Base-by-base conservation (phyloP, 1,140 invertebrate genomes). In the Theocolax elegans region DNA sequence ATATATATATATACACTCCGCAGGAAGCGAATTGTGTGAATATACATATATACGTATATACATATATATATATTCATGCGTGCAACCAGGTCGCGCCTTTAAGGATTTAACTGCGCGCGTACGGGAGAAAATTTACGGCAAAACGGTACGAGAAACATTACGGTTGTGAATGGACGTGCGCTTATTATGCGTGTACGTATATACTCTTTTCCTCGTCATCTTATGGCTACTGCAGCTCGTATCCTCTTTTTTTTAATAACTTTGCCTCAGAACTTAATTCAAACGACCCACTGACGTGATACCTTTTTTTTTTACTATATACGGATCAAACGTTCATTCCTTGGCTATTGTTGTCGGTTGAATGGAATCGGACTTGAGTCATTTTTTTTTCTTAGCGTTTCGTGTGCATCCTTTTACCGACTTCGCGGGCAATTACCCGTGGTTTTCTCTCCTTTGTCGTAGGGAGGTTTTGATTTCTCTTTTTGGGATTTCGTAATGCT, bases 321-420 rank as follows among this genome's bases (percentile, higher is more conserved):
- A 29, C 51, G 25, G 2, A 8, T 54, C 17, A 44, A 3, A 44
- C 25, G 3, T 56, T 17, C 38, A 10, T 10, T 38, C n/a, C 53
- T 38, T 56, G 29, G 2, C 51, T 35, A 49, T 58, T 67, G 29
- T 67, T 67, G 53, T 67, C 44, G 17, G 27, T 40, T 66, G n/a
- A 56, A 66, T 56, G 21, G 64, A 56, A 56, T 66, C 51, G 49
- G 64, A 66, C 64, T 66, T 15, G 40, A 56, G 49, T 65, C 46
- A 42, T 19, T 60, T 29, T 46, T 44, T 46, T 19, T 10, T 60
- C 15, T 38, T 60, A 2, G 38, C 44, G 29, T 62, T 48, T 44
- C 8, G 8, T 19, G 46, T 27, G 19, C 40, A 31, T 44, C 13
- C 42, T 44, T 44, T 9, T 44, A 35, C 10, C 10, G n/a, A n/a